Evolutionary conservation across 1,140 invertebrate species (phyloP).

Genomic region (Bombus vancouverensis): DNA sequence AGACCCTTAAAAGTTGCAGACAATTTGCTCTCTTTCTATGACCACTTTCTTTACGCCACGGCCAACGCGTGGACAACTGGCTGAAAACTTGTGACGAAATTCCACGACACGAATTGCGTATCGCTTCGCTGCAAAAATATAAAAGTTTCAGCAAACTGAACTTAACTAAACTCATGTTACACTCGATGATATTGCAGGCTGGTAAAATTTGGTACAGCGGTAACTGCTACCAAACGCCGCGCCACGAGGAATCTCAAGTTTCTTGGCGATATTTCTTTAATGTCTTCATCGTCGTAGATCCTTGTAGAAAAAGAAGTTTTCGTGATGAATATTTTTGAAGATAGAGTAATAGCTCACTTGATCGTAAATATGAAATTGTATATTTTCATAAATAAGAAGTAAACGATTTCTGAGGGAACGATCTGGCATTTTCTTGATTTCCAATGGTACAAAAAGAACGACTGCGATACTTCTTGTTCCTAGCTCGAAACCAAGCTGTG

Average conservation of each 20-base stretch:
- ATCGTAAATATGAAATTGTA: neutral
- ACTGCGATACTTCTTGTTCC: neutral
- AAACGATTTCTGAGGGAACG: neutral
- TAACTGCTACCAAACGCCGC: too few species aligned
- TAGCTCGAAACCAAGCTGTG: constrained; percentile 6
- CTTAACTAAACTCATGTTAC: constrained; percentile 37
- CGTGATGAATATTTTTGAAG: neutral
- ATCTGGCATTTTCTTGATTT: neutral
- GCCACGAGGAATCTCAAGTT: too few species aligned
- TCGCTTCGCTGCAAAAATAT: neutral
- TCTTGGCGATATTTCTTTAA: neutral
- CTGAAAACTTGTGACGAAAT: constrained; percentile 29
- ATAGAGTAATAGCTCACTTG: neutral
- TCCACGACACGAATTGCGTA: constrained; percentile 13
- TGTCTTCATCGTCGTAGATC: neutral
- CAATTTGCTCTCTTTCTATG: constrained; percentile 19
- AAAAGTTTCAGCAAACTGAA: constrained; percentile 31
- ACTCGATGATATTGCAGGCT: constrained; percentile 4
- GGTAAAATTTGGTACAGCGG: constrained; percentile 3
- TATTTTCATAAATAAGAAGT: neutral
- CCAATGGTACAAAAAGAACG: neutral
- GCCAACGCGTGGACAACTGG: constrained; percentile 22
- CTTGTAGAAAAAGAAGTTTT: neutral
- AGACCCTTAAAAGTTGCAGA: neutral
- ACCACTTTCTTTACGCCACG: neutral